Conservation (phyloP, 2,113 vertebrate species). For the Limanda limanda region DNA sequence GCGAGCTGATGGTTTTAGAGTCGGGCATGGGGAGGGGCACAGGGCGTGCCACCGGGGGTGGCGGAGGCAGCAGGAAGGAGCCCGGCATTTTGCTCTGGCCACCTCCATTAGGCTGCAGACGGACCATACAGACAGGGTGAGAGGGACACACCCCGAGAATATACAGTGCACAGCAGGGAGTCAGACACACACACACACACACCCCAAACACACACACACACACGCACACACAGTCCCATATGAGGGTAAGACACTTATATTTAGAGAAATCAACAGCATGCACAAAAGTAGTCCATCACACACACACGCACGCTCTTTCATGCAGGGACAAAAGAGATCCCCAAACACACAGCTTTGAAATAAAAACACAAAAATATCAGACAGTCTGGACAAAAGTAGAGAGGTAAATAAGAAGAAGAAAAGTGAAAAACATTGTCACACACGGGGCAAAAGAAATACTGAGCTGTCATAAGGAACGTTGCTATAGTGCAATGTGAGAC, state of each 20-base stretch:
- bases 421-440: constrained; percentile 51
- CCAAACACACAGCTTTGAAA: constrained; percentile 27
- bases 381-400: constrained; percentile 40
- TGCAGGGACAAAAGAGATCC: constrained; percentile 19
- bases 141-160: constrained; percentile 83
- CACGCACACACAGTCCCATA: constrained; percentile 24
- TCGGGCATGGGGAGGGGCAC: constrained; percentile 98
- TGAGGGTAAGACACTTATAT: constrained; percentile 29
- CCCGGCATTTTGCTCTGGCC: constrained; percentile 97
- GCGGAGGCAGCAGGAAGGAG: constrained; percentile 96
- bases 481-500: constrained; percentile 30
- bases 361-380: constrained; percentile 21
- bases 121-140: constrained; percentile 93
- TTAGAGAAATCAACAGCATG: constrained; percentile 9
- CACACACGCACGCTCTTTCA: constrained; percentile 11
- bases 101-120: constrained; percentile 96
- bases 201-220: constrained; percentile 32
- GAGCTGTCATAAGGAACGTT: constrained; percentile 24
- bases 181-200: constrained; percentile 40
- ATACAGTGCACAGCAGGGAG: constrained; percentile 63
- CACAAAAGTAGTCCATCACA: constrained; percentile 5
- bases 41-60: constrained; percentile 95
- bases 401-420: constrained; percentile 37
- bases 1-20: constrained; percentile 97
- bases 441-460: constrained; percentile 50